Evolutionary conservation across 2,888 invertebrate species (phyloP), one percentile per base, ranked within the genome.

Genomic region (Dastarcus helophoroides): DNA sequence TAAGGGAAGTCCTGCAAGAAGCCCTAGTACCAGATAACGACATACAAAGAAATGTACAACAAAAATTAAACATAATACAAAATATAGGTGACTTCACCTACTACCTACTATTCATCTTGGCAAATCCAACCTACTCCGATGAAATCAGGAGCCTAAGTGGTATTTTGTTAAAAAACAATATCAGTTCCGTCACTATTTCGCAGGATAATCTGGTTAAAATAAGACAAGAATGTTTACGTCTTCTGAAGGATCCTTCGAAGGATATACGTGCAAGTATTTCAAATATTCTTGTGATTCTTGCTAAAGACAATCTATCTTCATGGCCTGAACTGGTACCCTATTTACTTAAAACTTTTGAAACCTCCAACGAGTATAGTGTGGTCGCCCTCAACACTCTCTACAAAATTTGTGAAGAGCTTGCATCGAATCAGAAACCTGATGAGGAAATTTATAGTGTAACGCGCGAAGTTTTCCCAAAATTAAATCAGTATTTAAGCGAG

Each of bases 21-120:
- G 97, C 95, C 42, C 90, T 98, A 60, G 91, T 94, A 49, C 90
- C 94, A 35, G 91, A 95, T 64, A 95, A 85, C 52, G 84, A 82
- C 45, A 88, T 89, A 32, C 98, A 98, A 64, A 76, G 86, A 61
- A 80, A 82, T 48, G 95, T 97, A 50, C 95, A 97, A 76, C 82
- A 94, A 83, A 93, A 93, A 83, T 72, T 98, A 62, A 90, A 91
- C 68, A 85, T 93, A 64, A 70, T 98, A 51, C 95, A 95, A 65
- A 88, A 84, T 60, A 91, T 88, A 67, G 89, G 95, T 45, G 93
- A 97, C 61, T 98, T 98, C 65, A 93, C 94, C 62, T 95, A 94
- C 62, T 98, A 98, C 65, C 74, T 98, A 50, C 88, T 97, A 55
- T 95, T 88, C 67, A 91, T 98, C 47, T 71, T 98, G 51, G 90